Evolutionary conservation across 2,113 vertebrate species (phyloP).

Genomic region (Alethe diademata): DNA sequence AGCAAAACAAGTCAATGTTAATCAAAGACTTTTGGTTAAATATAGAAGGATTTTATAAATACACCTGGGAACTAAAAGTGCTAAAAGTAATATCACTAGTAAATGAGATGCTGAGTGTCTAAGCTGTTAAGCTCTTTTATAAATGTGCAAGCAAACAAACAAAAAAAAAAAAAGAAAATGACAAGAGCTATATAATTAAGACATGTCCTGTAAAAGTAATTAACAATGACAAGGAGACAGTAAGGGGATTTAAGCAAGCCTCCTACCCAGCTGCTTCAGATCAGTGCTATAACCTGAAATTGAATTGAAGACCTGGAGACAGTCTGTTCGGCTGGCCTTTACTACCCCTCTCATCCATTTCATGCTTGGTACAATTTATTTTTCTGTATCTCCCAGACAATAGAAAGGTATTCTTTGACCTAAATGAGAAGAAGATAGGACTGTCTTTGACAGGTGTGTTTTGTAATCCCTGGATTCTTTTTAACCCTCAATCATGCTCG

Average conservation of each 20-base stretch:
- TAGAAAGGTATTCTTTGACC: conserved; percentile 28
- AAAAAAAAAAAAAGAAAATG: neutral
- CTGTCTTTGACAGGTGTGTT: neutral
- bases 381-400: neutral
- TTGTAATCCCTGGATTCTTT: conserved; percentile 33
- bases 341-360: conserved; percentile 7
- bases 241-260: conserved; percentile 24
- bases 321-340: conserved; percentile 19
- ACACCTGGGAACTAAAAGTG: neutral
- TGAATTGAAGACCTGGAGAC: neutral
- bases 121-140: neutral
- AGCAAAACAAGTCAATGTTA: neutral
- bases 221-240: neutral
- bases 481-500: conserved; percentile 25
- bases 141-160: neutral
- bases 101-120: neutral
- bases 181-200: neutral
- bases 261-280: conserved; percentile 1
- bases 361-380: conserved; percentile 38
- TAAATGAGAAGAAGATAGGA: neutral
- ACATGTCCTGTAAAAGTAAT: neutral
- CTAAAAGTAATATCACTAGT: neutral
- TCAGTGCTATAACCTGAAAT: conserved; percentile 26
- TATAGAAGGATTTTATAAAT: neutral
- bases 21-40: neutral